Conservation (phyloP, 1,140 invertebrate genomes). For the Octopus sinensis region DNA sequence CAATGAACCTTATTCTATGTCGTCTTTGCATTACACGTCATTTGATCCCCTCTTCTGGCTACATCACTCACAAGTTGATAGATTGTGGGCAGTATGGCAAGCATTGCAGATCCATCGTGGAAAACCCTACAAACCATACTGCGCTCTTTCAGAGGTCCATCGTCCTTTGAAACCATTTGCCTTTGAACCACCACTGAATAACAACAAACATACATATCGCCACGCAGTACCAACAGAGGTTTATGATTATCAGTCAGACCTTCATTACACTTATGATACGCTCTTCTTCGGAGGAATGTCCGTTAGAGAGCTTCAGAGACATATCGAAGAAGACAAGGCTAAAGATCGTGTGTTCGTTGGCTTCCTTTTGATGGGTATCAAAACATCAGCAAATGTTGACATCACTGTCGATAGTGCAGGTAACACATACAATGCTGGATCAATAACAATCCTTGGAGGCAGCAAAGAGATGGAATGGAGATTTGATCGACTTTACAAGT, state of each 20-base stretch:
- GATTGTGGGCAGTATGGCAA: conserved; percentile 17
- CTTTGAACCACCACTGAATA: conserved; percentile 25
- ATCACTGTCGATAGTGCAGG: conserved; percentile 9
- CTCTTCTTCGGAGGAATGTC: conserved; percentile 28
- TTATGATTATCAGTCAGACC: conserved; percentile 27
- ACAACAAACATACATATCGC: conserved; percentile 24
- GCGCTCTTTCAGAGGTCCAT: conserved; percentile 16
- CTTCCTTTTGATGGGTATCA: conserved; percentile 23
- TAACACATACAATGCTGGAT: conserved; percentile 8
- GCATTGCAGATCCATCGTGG: conserved; percentile 17
- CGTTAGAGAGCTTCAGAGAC: conserved; percentile 22
- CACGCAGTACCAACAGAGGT: conserved; percentile 25
- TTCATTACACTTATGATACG: conserved; percentile 28
- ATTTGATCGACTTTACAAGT: conserved; percentile 20
- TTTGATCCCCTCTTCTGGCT: conserved; percentile 15
- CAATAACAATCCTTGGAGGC: conserved; percentile 4
- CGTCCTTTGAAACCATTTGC: conserved; percentile 29
- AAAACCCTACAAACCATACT: conserved; percentile 27
- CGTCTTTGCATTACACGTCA: conserved; percentile 17
- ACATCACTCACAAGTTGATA: conserved; percentile 21
- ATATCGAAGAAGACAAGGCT: conserved; percentile 19
- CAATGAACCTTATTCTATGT: conserved; percentile 13
- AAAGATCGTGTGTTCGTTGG: conserved; percentile 25
- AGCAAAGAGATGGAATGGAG: conserved; percentile 24
- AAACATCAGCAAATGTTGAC: conserved; percentile 21